phyloP scores from a whole-genome alignment of 37 sponge, comb jelly and placozoan species.

The Crambe crambe region DNA sequence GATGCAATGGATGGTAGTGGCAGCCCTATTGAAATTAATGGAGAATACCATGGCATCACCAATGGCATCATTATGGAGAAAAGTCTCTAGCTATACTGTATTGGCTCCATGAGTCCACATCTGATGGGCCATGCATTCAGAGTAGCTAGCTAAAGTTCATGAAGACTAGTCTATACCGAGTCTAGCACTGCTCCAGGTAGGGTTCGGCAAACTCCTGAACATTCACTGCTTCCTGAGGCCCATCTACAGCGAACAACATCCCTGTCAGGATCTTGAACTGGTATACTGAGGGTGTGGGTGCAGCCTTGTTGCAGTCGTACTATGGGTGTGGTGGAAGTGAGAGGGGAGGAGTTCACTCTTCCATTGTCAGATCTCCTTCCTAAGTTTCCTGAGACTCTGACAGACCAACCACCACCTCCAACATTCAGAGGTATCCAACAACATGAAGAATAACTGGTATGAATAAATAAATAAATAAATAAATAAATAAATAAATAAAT shows the following conservation, averaged over 20 bases:
- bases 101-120: no score
- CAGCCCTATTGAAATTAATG: no score
- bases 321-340: conserved; percentile 34
- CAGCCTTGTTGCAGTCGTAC: conserved; percentile 35
- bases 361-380: conserved; percentile 34
- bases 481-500: not conserved
- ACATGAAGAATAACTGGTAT: conserved; percentile 21
- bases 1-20: no score
- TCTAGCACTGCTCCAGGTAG: conserved; percentile 14
- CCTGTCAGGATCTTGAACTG: conserved; percentile 53
- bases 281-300: conserved; percentile 31
- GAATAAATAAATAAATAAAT: not conserved
- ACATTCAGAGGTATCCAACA: conserved; percentile 26
- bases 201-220: conserved; percentile 22
- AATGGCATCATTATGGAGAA: no score
- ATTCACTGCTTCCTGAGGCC: conserved; percentile 41
- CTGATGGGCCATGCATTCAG: not conserved
- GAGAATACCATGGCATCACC: no score
- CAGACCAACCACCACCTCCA: conserved; percentile 28
- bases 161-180: no score
- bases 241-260: conserved; percentile 55
- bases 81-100: no score
- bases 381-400: conserved; percentile 21
- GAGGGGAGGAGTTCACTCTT: conserved; percentile 56
- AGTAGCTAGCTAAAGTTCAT: not conserved